Conservation (phyloP, 2,888 invertebrate species). For the Mythimna vitellina region DNA sequence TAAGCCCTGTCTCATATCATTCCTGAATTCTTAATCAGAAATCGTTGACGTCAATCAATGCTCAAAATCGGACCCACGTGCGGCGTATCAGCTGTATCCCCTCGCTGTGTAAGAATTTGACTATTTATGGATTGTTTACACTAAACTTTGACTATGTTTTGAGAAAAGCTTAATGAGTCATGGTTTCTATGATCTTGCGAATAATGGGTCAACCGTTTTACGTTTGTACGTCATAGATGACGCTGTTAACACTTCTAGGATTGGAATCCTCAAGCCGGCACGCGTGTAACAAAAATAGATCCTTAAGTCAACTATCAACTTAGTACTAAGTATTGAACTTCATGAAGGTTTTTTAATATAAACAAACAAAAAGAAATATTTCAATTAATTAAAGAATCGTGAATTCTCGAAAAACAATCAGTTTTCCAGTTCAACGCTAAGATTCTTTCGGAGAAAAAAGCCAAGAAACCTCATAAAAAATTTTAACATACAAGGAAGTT, state of each 20-base stretch:
- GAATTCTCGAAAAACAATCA: too few species aligned
- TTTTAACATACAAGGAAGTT: background rate
- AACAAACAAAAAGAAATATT: background rate
- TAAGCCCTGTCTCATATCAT: conserved; percentile 17
- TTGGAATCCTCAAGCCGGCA: conserved; percentile 3
- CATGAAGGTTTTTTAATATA: background rate
- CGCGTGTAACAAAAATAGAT: conserved; percentile 24
- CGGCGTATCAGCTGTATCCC: conserved; percentile 5
- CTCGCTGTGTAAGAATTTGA: conserved; percentile 8
- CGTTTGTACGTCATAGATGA: conserved; percentile 41
- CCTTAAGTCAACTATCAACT: background rate
- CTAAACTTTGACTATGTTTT: conserved; percentile 22
- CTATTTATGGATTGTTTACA: conserved; percentile 48
- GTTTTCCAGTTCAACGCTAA: background rate
- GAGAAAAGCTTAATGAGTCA: conserved; percentile 44
- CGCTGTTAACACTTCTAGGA: conserved; percentile 32
- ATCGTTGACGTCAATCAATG: conserved; percentile 31
- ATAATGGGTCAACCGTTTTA: conserved; percentile 17
- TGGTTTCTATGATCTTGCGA: conserved; percentile 12
- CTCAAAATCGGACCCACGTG: conserved; percentile 30
- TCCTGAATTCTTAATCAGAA: conserved; percentile 19
- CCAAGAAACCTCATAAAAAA: background rate
- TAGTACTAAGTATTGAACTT: background rate
- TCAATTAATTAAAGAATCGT: background rate
- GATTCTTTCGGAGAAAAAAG: background rate